A percentile compares a stretch with the other conserved stretches of the same genome.
phyloP scores from a whole-genome alignment of 2,113 vertebrate genomes.

The Entosphenus tridentatus region DNA sequence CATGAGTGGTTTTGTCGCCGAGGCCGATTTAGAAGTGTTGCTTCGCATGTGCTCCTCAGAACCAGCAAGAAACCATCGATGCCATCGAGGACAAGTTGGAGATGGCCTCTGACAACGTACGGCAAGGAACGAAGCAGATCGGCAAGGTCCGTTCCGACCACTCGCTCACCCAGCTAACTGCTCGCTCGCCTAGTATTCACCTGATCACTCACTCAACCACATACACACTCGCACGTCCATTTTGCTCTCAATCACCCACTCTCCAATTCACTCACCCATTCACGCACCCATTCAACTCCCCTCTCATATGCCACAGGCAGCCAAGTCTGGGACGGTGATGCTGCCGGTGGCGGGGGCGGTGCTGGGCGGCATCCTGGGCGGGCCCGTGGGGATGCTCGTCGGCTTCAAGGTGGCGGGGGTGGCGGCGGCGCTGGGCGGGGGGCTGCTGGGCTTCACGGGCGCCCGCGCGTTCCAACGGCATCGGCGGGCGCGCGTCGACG shows the following conservation, averaged over 20 bases:
- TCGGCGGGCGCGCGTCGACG: conserved; percentile 33
- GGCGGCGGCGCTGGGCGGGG: conserved; percentile 64
- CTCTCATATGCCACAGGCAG: not conserved
- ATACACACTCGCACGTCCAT: too few species aligned
- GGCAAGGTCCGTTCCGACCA: not conserved
- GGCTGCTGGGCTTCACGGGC: conserved; percentile 67
- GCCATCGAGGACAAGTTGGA: not conserved
- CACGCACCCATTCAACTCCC: too few species aligned
- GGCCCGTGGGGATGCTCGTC: conserved; percentile 68
- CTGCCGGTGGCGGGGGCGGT: conserved; percentile 72
- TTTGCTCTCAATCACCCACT: too few species aligned
- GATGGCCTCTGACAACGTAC: not conserved
- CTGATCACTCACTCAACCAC: too few species aligned
- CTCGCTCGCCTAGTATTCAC: too few species aligned
- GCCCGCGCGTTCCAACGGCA: conserved; percentile 64
- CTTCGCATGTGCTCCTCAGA: not conserved
- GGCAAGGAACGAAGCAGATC: conserved; percentile 1
- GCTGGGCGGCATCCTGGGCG: conserved; percentile 58
- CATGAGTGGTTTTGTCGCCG: too few species aligned
- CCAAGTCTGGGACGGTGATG: conserved; percentile 38
- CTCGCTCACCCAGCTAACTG: too few species aligned
- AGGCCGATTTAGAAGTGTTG: too few species aligned
- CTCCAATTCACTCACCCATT: too few species aligned
- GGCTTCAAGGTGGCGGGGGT: conserved; percentile 79
- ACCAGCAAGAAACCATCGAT: not conserved